These are phyloP conservation scores for Thereva unica DNA, from an alignment of 2,888 invertebrate species.

Conservation along the genomic window DNA sequence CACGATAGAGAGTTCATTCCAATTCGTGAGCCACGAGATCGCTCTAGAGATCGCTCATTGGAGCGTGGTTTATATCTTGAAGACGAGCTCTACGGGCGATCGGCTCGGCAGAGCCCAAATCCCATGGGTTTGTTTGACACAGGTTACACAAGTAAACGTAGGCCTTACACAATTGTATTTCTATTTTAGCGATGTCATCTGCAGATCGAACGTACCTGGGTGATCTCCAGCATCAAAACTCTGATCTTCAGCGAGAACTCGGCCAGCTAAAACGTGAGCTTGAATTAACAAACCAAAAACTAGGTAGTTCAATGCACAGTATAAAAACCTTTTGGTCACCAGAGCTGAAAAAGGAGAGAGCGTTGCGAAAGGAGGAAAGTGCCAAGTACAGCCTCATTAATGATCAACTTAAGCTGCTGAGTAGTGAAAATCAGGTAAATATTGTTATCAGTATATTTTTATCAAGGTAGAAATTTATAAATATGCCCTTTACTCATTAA, in stretches of 20 bases:
- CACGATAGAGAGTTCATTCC: slow-evolving; percentile 88
- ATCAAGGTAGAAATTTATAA: no score
- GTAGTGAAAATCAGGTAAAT: slow-evolving; percentile 93
- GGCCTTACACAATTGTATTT: not conserved
- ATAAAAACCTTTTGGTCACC: slow-evolving; percentile 99
- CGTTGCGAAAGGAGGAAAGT: slow-evolving; percentile 94
- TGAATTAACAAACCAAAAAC: slow-evolving; percentile 94
- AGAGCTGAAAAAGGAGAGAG: slow-evolving; percentile 97
- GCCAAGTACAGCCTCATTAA: slow-evolving; percentile 95
- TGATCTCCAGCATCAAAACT: slow-evolving; percentile 91
- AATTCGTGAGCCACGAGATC: slow-evolving; percentile 74
- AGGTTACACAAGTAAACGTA: not conserved
- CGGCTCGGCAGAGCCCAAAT: slow-evolving; percentile 73
- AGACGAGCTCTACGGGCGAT: slow-evolving; percentile 70
- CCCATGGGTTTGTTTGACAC: slow-evolving; percentile 57
- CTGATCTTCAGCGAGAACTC: slow-evolving; percentile 91
- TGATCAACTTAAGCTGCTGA: slow-evolving; percentile 93
- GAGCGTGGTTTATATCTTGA: slow-evolving; percentile 72
- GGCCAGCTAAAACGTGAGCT: slow-evolving; percentile 90
- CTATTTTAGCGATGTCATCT: slow-evolving; percentile 56
- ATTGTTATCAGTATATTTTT: no score
- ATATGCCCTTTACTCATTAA: no score
- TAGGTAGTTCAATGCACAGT: slow-evolving; percentile 98
- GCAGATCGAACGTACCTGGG: slow-evolving; percentile 72
- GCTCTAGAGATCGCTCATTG: slow-evolving; percentile 68